Conservation (phyloP, 2,888 invertebrate species). For the Callimorpha dominula region DNA sequence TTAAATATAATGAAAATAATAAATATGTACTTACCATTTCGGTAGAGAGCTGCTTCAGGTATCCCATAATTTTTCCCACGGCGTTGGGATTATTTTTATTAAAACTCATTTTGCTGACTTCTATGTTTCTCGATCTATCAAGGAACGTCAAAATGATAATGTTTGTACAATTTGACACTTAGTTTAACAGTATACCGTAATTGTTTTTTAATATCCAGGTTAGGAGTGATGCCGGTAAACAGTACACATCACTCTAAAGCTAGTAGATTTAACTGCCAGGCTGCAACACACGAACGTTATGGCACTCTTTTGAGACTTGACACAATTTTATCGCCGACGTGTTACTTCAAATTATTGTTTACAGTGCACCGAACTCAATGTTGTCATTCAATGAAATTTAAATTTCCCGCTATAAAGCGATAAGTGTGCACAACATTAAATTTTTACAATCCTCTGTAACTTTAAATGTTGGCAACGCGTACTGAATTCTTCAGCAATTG, state of each 20-base stretch:
- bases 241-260: conserved; percentile 67
- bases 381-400: conserved; percentile 64
- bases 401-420: conserved; percentile 72
- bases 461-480: conserved; percentile 79
- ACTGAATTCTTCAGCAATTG: conserved; percentile 79
- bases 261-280: conserved; percentile 41
- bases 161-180: conserved; percentile 72
- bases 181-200: conserved; percentile 64
- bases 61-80: conserved; percentile 84
- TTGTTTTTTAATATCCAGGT: conserved; percentile 76
- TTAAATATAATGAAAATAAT: neutral
- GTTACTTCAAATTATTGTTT: conserved; percentile 49
- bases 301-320: conserved; percentile 63
- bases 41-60: conserved; percentile 82
- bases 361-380: conserved; percentile 50
- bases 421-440: conserved; percentile 76
- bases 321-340: conserved; percentile 65
- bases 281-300: conserved; percentile 47
- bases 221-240: conserved; percentile 69
- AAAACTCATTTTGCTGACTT: conserved; percentile 82
- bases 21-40: conserved; percentile 78
- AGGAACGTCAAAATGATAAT: conserved; percentile 81
- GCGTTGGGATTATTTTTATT: conserved; percentile 84
- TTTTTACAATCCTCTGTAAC: conserved; percentile 63
- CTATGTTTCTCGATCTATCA: conserved; percentile 62